Conservation (phyloP, 2,888 invertebrate species). For the Galerucella nymphaeae region DNA sequence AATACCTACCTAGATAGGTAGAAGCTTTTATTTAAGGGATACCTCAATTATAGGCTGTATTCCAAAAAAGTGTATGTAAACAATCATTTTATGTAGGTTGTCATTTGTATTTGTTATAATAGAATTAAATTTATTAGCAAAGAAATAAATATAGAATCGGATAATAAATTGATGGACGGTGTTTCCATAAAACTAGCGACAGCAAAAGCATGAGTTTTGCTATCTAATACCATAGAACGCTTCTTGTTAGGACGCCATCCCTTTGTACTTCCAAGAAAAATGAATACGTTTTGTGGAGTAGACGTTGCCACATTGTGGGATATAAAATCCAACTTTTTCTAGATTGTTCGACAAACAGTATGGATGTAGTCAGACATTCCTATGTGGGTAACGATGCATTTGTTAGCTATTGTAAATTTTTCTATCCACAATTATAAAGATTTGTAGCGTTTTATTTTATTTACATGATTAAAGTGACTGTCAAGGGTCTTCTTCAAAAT, state of each 20-base stretch:
- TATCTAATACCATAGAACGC: background rate
- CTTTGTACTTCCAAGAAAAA: constrained; percentile 1
- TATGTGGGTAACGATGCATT: too few species aligned
- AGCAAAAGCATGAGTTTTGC: background rate
- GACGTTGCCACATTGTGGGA: background rate
- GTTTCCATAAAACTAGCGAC: background rate
- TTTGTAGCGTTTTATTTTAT: too few species aligned
- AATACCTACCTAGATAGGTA: background rate
- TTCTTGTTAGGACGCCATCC: constrained; percentile 1
- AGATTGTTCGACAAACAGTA: background rate
- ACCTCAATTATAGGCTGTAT: too few species aligned
- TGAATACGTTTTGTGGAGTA: background rate
- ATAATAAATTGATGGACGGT: background rate
- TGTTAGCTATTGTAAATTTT: too few species aligned
- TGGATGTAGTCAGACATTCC: background rate
- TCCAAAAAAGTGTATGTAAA: background rate
- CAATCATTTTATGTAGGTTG: background rate
- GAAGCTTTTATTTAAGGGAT: background rate
- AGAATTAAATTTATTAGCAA: background rate
- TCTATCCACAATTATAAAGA: too few species aligned
- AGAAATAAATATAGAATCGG: background rate
- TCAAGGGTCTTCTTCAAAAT: background rate
- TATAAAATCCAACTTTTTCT: constrained; percentile 6
- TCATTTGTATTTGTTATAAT: background rate
- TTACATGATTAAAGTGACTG: background rate